Percentiles rank a stretch among this genome's conserved stretches.
Evolutionary conservation across 2,888 invertebrate genomes (phyloP).

Genomic region (Dusona sp.): DNA sequence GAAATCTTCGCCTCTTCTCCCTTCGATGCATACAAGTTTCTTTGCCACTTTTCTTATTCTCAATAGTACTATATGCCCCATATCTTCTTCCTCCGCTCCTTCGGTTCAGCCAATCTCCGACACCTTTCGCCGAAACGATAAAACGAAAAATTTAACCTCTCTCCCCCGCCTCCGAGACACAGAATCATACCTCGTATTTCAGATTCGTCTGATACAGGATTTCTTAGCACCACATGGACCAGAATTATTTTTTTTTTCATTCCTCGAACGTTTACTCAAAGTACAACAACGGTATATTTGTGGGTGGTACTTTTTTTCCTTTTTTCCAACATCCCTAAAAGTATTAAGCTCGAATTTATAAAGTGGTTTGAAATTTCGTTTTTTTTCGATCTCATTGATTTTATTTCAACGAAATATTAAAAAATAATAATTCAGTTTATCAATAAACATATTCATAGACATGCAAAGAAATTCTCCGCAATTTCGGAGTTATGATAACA

Average conservation of each 20-base stretch:
- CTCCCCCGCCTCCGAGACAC: not conserved
- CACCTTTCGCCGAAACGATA: slow-evolving; percentile 63
- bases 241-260: not conserved
- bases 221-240: slow-evolving; percentile 23
- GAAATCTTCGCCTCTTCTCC: slow-evolving; percentile 12
- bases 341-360: not conserved
- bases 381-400: not conserved
- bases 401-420: not conserved
- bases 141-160: slow-evolving; percentile 53
- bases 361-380: not conserved
- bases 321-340: not conserved
- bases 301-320: not conserved
- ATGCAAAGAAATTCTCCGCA: not conserved
- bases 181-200: slow-evolving; percentile 52
- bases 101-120: slow-evolving; percentile 42
- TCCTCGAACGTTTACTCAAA: not conserved
- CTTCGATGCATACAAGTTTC: not conserved
- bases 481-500: not conserved
- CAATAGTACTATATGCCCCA: not conserved
- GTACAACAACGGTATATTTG: not conserved
- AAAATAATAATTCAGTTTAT: not conserved
- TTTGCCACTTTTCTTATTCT: slow-evolving; percentile 12
- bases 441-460: not conserved
- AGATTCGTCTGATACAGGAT: slow-evolving; percentile 22
- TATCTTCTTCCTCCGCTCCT: slow-evolving; percentile 15